Conservation (phyloP, 2,113 vertebrate genomes). For the Petrocephalus microphthalmus region DNA sequence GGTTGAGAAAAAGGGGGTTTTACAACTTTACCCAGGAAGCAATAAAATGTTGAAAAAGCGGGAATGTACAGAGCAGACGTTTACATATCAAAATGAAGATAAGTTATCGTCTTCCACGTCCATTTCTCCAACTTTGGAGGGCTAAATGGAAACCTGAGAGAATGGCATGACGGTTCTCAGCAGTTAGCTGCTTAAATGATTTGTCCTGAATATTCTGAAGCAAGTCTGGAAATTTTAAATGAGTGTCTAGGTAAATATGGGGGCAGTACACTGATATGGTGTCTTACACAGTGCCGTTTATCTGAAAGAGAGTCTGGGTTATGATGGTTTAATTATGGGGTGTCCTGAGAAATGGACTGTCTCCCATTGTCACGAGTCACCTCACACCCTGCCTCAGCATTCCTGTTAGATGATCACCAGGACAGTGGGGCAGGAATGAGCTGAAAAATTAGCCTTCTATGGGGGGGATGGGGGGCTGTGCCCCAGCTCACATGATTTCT, state of each 20-base stretch:
- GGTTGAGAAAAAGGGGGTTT: not conserved
- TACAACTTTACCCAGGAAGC: not conserved
- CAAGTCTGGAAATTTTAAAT: not conserved
- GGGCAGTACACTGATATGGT: not conserved
- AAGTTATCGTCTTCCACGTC: not conserved
- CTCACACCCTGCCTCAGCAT: too few species aligned
- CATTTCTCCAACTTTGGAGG: not conserved
- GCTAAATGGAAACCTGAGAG: not conserved
- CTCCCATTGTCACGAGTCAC: too few species aligned
- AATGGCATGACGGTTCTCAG: not conserved
- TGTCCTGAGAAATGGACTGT: too few species aligned
- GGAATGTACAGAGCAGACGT: not conserved
- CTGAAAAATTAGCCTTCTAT: too few species aligned
- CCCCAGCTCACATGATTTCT: too few species aligned
- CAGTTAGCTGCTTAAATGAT: not conserved
- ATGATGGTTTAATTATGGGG: too few species aligned
- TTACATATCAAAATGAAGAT: not conserved
- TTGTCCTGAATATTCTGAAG: not conserved
- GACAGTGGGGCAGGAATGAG: too few species aligned
- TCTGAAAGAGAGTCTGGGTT: too few species aligned
- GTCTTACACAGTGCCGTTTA: too few species aligned
- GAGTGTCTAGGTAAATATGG: not conserved
- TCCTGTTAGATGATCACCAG: too few species aligned
- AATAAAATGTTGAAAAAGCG: not conserved
- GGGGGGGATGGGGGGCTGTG: too few species aligned